Evolutionary conservation across 1,140 invertebrate species (phyloP).

Genomic region (Arion vulgaris): DNA sequence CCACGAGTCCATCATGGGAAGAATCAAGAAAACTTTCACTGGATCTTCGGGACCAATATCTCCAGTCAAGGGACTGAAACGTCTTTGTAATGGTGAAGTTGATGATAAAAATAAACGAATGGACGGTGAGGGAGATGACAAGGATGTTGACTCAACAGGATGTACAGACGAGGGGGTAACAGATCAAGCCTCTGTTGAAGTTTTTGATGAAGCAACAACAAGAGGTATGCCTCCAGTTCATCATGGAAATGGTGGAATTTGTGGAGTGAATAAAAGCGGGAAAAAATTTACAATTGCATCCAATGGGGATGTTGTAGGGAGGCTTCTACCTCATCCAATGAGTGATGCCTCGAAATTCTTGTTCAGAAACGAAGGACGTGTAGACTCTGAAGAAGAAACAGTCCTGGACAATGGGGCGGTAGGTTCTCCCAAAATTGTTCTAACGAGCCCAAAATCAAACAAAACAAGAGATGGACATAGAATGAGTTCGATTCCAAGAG

Average conservation of each 20-base stretch:
- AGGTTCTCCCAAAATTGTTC: conserved; percentile 48
- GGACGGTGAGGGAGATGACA: not conserved
- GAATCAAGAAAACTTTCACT: conserved; percentile 51
- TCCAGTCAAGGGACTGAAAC: conserved; percentile 42
- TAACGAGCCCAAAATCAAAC: conserved; percentile 40
- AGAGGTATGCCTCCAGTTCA: not conserved
- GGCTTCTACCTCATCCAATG: not conserved
- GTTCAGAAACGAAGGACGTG: conserved; percentile 13
- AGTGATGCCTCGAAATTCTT: conserved; percentile 11
- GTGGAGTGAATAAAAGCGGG: conserved; percentile 15
- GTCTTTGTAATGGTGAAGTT: conserved; percentile 39
- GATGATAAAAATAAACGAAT: not conserved
- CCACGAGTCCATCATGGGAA: conserved; percentile 56
- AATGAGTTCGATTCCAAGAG: not conserved
- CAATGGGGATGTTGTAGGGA: not conserved
- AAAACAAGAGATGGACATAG: conserved; percentile 15
- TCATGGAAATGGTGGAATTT: conserved; percentile 9
- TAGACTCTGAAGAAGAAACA: conserved; percentile 39
- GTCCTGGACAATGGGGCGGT: conserved; percentile 43
- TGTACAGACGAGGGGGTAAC: not conserved
- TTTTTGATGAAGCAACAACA: not conserved
- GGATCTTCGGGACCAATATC: conserved; percentile 42
- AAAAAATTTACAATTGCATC: not conserved
- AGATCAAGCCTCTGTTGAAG: conserved; percentile 9
- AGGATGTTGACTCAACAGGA: not conserved